Evolutionary conservation across 2,888 invertebrate species (phyloP), one percentile per base, ranked within the genome.

Genomic region (Lacanobia oleracea): DNA sequence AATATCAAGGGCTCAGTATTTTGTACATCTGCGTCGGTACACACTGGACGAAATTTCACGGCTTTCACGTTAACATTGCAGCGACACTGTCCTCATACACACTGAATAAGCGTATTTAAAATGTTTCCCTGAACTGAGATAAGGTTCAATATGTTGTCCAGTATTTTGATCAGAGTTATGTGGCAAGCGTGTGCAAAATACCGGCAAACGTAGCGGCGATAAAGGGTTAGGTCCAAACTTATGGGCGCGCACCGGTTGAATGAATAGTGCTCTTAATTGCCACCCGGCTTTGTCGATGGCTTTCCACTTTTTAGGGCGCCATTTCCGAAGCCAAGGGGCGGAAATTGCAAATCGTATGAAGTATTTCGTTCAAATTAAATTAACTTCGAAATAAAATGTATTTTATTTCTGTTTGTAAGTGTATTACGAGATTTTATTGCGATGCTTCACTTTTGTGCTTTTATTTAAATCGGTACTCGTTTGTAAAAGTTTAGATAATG

Each of bases 251-350:
- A 79, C 85, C 77, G 87, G 79, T 77, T 83, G 87, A 85, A 86
- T 86, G 85, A 86, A 85, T 83, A 81, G 84, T 80, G 78, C 83
- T 82, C 83, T 89, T 88, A 88, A 89, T 89, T 89, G 86, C 88
- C 77, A 80, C 68, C 79, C 77, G 80, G 86, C 83, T 86, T 87
- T 84, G 82, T 85, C 78, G 72, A 84, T 87, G 77, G 84, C 78
- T 79, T 77, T 84, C 81, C 83, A 86, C 80, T 87, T 87, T 88
- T 88, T 84, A 84, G 81, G 79, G 63, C 66, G 74, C 77, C 79
- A 78, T 79, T 83, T 67, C 57, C 71, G 53, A 77, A 77, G 62
- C 73, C 70, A 80, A 86, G 83, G 79, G 79, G 79, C 81, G 84
- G 79, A 86, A 85, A 86, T 84, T 79, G 79, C 65, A 79, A 81